Base-by-base conservation (phyloP, 1,140 invertebrate genomes). In the Adelges cooleyi region DNA sequence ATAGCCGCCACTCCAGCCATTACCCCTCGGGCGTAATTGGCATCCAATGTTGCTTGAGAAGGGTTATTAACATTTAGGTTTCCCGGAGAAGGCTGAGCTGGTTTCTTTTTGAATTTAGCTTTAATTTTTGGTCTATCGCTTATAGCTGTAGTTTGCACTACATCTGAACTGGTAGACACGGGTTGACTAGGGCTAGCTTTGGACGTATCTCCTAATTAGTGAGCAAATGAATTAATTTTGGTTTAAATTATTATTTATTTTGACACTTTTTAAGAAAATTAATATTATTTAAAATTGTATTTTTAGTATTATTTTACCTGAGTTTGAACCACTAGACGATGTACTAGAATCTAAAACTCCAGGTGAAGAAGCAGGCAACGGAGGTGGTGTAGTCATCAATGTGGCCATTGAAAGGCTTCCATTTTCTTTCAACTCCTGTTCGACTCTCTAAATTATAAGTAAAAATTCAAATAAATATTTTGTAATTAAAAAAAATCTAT, bases 61-160 rank as follows among this genome's bases (percentile, higher is more conserved):
- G 70, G 49, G 67, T 69, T 42, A 51, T 59, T 56, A 17, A 56
- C 17, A 59, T 18, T 46, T 0, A 40, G 29, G 27, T 17, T 59
- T 27, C 22, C 38, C 17, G 36, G 3, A 22, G 22, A 11, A 27
- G 23, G 40, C 11, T 59, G 54, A 8, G 40, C 22, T 3, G 54
- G 71, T 86, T 85, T 72, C 86, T 87, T 73, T 88, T 88, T 29
- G 84, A 84, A 38, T 84, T 83, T 9, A 84, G 84, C 74, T 88
- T 88, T 0, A 82, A 85, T 67, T 77, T 89, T 89, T 33, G 86
- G 86, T 69, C 86, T 78, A 77, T 89, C 86, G 73, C 84, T 86
- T 42, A 87, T 86, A 65, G 86, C 84, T 50, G 86, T 87, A 72
- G 81, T 84, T 75, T 85, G 78, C 33, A 59, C 54, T 18, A 59